Evolutionary conservation across 1,140 invertebrate genomes (phyloP), one percentile per base, ranked within the genome.

Genomic region (Cyclargus thomasi): DNA sequence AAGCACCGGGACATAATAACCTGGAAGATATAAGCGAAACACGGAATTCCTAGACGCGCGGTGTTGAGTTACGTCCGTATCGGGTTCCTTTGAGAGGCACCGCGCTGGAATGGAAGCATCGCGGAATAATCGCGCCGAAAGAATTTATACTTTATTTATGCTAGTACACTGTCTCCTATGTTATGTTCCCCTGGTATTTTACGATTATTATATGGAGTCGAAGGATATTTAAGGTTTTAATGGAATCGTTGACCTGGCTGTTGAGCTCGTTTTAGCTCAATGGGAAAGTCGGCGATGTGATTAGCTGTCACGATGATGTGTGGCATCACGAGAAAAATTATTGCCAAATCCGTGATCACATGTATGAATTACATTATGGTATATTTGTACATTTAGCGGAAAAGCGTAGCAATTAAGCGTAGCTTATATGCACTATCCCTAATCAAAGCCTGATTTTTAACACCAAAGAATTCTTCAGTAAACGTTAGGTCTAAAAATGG

Each of bases 1-100:
- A 79, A 77, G 76, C 69, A 81, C 75, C 76, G 80, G 75, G 80
- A 74, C 74, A 76, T 78, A 77, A 83, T 79, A 79, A 74, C 69
- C 55, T 70, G 77, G 79, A 70, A 78, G 77, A 77, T 81, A 80
- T 79, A 77, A 66, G 76, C 72, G 74, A 83, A 83, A 83, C 75
- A 75, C 81, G 80, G 81, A 82, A 83, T 85, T 81, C 79, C 79
- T 79, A 78, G 65, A 66, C 65, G 76, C 75, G 76, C 79, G 74
- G 84, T 85, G 78, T 86, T 80, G 77, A 77, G 76, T 84, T 86
- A 82, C 82, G 77, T 74, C 65, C 67, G 77, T 81, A 82, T 85
- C 83, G 73, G 74, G 84, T 85, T 85, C 78, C 84, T 86, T 86
- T 86, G 84, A 83, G 76, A 80, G 69, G 79, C 83, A 80, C 84